Conservation (phyloP, 2,888 invertebrate species). For the Desoria tigrina region DNA sequence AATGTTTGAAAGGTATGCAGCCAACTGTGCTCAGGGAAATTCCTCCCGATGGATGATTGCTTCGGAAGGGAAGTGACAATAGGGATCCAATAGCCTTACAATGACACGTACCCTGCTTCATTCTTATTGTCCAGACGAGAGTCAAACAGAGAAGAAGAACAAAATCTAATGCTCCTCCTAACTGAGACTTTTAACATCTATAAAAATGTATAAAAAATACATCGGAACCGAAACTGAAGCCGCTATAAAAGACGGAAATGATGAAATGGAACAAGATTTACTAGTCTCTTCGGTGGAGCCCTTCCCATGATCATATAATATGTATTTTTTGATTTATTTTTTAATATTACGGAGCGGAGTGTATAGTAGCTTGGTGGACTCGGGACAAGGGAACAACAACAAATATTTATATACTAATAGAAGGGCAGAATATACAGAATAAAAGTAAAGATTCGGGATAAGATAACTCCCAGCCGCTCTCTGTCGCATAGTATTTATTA, state of each 20-base stretch:
- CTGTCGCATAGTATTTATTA: slow-evolving; percentile 10
- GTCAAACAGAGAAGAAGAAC: too few relatives aligned
- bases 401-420: neutral
- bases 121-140: too few relatives aligned
- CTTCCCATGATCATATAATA: neutral
- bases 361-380: too few relatives aligned
- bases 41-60: slow-evolving; percentile 1
- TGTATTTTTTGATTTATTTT: too few relatives aligned
- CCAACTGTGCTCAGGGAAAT: neutral
- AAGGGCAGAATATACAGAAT: neutral
- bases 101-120: neutral
- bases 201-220: too few relatives aligned
- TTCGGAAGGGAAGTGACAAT: slow-evolving; percentile 8
- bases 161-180: too few relatives aligned
- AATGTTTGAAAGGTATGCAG: slow-evolving; percentile 22
- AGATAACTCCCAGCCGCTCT: slow-evolving; percentile 13
- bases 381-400: too few relatives aligned
- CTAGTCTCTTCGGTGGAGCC: slow-evolving; percentile 3
- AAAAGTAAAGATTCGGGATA: slow-evolving; percentile 6
- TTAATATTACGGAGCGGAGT: too few relatives aligned
- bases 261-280: slow-evolving; percentile 17
- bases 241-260: slow-evolving; percentile 23
- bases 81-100: neutral
- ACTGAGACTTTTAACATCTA: too few relatives aligned
- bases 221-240: neutral